Base-by-base conservation (phyloP, 2,113 vertebrate species). In the Aspiorhynchus laticeps region DNA sequence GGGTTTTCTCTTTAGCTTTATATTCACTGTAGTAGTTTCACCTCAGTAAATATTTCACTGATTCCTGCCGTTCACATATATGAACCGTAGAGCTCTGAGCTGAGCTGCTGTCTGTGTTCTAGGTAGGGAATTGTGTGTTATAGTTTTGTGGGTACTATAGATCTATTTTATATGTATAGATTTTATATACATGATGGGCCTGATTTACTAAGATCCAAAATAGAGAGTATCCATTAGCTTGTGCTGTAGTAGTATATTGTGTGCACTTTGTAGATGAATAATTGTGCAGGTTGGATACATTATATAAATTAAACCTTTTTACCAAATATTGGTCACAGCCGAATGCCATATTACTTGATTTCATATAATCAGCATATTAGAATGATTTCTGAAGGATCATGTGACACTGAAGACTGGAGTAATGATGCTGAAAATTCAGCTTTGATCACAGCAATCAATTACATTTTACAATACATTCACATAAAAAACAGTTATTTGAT, bases 41-140 rank as follows among this genome's bases (percentile, higher is more conserved):
- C 28, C 14, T 63, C 65, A 80, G n/a, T 41, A 15, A 7, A 79
- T 83, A 69, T 36, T 38, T 38, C 15, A 28, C 21, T 10, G 21
- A 41, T 12, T 41, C 9, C 69, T 73, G 67, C 33, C 6, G 2
- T 43, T 43, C 10, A 7, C 71, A 26, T 71, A 73, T 80, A 8
- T 83, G 77, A 48, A 28, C 28, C 33, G 15, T 82, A 61, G 85
- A 91, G 90, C 86, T 84, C 90, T 94, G 90, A 94, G 89, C 93
- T 91, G 90, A 89, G 85, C 89, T 85, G 91, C 91, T 93, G 92
- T 65, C 90, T 89, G 89, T 76, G 59, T 53, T 74, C 86, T 91
- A 61, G 59, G 73, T 73, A 65, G 82, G 59, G 83, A 85, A 36
- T 74, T 53, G 67, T 67, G 24, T 84, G n/a, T 53, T 59, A 51